These are phyloP conservation scores for Lordiphosa fenestrarum DNA, from an alignment of 2,888 invertebrate species.

Conservation along the genomic window DNA sequence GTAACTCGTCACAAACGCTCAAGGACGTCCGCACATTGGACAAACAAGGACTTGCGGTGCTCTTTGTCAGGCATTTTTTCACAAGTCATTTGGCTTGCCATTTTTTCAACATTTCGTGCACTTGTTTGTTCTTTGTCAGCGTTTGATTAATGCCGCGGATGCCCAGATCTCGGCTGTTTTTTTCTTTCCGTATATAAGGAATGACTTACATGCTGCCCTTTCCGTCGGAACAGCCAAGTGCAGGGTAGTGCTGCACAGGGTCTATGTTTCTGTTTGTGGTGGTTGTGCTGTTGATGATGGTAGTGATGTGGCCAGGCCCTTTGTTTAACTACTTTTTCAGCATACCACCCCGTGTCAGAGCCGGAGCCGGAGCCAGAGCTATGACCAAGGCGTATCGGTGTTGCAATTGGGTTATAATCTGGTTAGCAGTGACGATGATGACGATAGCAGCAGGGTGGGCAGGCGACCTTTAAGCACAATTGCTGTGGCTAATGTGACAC, in stretches of 20 bases:
- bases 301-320: slow-evolving; percentile 24
- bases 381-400: slow-evolving; percentile 44
- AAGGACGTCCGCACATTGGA: slow-evolving; percentile 18
- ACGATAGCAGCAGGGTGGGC: slow-evolving; percentile 30
- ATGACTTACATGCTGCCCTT: slow-evolving; percentile 31
- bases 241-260: slow-evolving; percentile 16
- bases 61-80: slow-evolving; percentile 30
- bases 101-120: slow-evolving; percentile 29
- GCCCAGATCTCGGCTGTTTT: slow-evolving; percentile 33
- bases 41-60: slow-evolving; percentile 33
- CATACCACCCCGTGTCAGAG: slow-evolving; percentile 12
- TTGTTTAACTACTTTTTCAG: slow-evolving; percentile 46
- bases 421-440: slow-evolving; percentile 56
- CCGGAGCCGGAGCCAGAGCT: slow-evolving; percentile 1
- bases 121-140: slow-evolving; percentile 46
- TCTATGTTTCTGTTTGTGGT: slow-evolving; percentile 12
- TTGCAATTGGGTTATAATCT: slow-evolving; percentile 70
- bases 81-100: slow-evolving; percentile 34
- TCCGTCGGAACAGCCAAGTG: neutral
- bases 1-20: slow-evolving; percentile 5
- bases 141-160: slow-evolving; percentile 64
- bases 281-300: slow-evolving; percentile 19
- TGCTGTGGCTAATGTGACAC: slow-evolving; percentile 80
- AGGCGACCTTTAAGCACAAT: slow-evolving; percentile 71
- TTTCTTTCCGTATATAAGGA: slow-evolving; percentile 51